Evolutionary conservation across 1,140 invertebrate species (phyloP), one percentile per base, ranked within the genome.

Genomic region (Bombus terrestris): DNA sequence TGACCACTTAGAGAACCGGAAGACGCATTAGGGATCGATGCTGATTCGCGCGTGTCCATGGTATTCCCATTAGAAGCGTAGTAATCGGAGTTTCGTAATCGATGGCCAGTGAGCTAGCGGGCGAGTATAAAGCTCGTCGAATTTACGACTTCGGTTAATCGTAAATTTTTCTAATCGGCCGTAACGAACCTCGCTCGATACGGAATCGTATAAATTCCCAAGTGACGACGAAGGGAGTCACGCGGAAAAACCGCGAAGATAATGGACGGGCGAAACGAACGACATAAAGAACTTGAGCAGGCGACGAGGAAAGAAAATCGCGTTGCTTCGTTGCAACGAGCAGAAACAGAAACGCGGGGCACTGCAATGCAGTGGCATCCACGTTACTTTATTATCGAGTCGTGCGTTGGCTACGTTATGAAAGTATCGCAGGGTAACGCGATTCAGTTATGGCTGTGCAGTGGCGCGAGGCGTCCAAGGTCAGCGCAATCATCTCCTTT

Each of bases 291-390:
- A 43, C 69, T n/a, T 53, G 47, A 22, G 47, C 8, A 37, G 35
- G 75, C 18, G 81, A 35, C 59, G 64, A 47, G 57, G 72, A 85
- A 66, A 59, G 77, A 86, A 37, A 80, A 76, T n/a, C 25, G n/a
- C 8, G 39, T n/a, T 22, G 13, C 13, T 64, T 18, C 25, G 53
- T 22, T 57, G 62, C 35, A 35, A 78, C 28, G 62, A 86, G 77
- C 64, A 59, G 73, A 73, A 76, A 59, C 59, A 72, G 81, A 66
- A 73, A 39, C 53, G n/a, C 9, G 41, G 76, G 79, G 92, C 95
- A 96, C 77, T 97, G 97, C 89, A 95, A 97, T 43, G 96, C 43
- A 43, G 47, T 68, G 82, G 79, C 86, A 88, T 87, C 88, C 62
- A 39, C 83, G 89, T 90, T 90, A 90, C 64, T 90, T 85, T 81